Conservation (phyloP, 1,140 invertebrate genomes). For the Capitella teleta region DNA sequence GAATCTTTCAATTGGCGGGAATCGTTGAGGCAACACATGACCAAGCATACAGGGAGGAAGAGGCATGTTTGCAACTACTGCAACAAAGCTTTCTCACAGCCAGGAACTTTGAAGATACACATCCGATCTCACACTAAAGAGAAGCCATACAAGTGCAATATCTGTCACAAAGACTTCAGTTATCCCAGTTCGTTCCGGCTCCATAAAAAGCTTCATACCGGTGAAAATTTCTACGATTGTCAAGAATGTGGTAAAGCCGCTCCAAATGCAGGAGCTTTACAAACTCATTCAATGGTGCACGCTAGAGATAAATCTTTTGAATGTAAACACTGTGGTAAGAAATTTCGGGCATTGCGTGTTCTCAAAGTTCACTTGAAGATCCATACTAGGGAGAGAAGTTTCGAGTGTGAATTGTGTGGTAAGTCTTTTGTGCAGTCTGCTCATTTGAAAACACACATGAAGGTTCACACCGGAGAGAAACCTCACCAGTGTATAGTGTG, state of each 20-base stretch:
- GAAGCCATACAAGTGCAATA: constrained; percentile 2
- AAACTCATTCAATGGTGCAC: no score
- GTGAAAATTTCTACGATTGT: no score
- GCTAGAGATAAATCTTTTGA: constrained; percentile 63
- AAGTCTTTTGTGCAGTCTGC: not conserved
- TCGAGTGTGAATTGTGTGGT: not conserved
- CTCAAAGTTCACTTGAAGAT: constrained; percentile 41
- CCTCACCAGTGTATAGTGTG: constrained; percentile 84
- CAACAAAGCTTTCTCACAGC: constrained; percentile 3
- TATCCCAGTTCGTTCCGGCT: constrained; percentile 1
- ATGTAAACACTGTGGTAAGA: constrained; percentile 98
- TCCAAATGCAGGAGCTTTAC: no score
- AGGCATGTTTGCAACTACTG: not conserved
- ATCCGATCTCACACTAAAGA: not conserved
- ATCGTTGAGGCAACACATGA: not conserved
- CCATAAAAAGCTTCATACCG: constrained; percentile 6
- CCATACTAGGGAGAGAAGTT: not conserved
- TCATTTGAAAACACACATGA: constrained; percentile 82
- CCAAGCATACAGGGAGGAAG: no score
- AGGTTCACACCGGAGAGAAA: constrained; percentile 92
- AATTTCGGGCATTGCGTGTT: constrained; percentile 96
- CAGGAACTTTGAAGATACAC: constrained; percentile 6
- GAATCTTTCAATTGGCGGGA: constrained; percentile 9
- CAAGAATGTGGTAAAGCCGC: no score
- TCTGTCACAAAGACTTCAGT: constrained; percentile 4